These are phyloP conservation scores for Hesperia comma DNA, from an alignment of 2,888 invertebrate genomes.

Conservation along the genomic window DNA sequence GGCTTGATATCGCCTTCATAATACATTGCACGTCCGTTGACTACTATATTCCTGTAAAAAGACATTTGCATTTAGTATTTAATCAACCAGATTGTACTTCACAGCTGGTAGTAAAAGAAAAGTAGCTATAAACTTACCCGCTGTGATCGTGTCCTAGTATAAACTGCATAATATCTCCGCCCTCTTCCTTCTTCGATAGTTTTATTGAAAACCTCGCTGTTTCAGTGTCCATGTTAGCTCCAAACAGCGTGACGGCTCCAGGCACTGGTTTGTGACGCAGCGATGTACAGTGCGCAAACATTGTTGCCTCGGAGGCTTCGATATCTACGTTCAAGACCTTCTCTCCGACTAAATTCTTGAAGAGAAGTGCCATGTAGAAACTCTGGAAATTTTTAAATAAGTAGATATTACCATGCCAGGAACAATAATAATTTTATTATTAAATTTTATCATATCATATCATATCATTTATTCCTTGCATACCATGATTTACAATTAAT, in stretches of 20 bases:
- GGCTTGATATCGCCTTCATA: constrained; percentile 84
- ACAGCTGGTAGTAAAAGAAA: neutral
- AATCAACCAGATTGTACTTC: neutral
- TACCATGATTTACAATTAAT: no score
- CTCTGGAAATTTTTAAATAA: constrained; percentile 77
- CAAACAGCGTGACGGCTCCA: constrained; percentile 88
- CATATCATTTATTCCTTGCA: no score
- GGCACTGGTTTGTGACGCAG: constrained; percentile 82
- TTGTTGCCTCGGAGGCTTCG: constrained; percentile 67
- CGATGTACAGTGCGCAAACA: constrained; percentile 89
- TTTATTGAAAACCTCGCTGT: constrained; percentile 83
- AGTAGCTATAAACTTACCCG: constrained; percentile 55
- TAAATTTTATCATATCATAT: no score
- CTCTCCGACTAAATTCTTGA: constrained; percentile 91
- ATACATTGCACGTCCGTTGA: constrained; percentile 86
- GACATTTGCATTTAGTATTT: constrained; percentile 13
- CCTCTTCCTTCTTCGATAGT: constrained; percentile 69
- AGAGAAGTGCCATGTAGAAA: constrained; percentile 91
- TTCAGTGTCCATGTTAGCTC: constrained; percentile 86
- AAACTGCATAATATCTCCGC: constrained; percentile 84
- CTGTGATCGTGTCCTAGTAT: constrained; percentile 73
- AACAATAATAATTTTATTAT: no score
- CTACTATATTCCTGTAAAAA: constrained; percentile 81
- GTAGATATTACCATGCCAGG: no score
- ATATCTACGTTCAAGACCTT: constrained; percentile 87